Conservation (phyloP, 2,888 invertebrate species). For the Mycalesis mineus region DNA sequence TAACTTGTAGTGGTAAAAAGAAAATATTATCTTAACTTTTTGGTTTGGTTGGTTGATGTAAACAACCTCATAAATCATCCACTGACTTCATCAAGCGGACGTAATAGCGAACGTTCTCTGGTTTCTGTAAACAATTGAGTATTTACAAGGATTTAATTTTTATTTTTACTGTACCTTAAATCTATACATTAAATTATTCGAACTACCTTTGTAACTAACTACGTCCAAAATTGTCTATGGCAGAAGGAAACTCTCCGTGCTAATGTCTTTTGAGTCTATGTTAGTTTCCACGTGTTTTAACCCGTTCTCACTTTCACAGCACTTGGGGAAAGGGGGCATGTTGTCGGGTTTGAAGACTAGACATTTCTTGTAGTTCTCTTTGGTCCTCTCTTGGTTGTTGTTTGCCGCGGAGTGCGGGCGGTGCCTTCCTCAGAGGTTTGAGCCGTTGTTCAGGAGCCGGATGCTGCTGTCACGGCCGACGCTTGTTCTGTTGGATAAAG, state of each 20-base stretch:
- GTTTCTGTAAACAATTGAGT: too few species aligned
- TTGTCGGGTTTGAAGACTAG: constrained; percentile 46
- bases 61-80: too few species aligned
- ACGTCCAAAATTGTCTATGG: constrained; percentile 41
- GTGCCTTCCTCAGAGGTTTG: constrained; percentile 67
- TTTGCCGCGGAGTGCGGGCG: constrained; percentile 46
- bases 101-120: too few species aligned
- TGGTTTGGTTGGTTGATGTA: too few species aligned
- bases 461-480: constrained; percentile 69
- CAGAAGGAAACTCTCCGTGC: constrained; percentile 55
- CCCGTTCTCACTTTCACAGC: constrained; percentile 61
- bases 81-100: too few species aligned
- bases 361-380: constrained; percentile 60
- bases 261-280: constrained; percentile 49
- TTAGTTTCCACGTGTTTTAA: constrained; percentile 41
- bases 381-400: constrained; percentile 54
- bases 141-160: too few species aligned
- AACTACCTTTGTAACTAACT: constrained; percentile 5
- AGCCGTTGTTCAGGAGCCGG: constrained; percentile 63
- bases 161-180: too few species aligned
- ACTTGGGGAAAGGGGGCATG: constrained; percentile 62
- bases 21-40: too few species aligned
- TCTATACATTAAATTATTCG: too few species aligned
- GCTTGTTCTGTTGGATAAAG: constrained; percentile 49
- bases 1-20: too few species aligned